phyloP scores from a whole-genome alignment of 2,797 vertebrate genomes.

The Anguilla obscura region DNA sequence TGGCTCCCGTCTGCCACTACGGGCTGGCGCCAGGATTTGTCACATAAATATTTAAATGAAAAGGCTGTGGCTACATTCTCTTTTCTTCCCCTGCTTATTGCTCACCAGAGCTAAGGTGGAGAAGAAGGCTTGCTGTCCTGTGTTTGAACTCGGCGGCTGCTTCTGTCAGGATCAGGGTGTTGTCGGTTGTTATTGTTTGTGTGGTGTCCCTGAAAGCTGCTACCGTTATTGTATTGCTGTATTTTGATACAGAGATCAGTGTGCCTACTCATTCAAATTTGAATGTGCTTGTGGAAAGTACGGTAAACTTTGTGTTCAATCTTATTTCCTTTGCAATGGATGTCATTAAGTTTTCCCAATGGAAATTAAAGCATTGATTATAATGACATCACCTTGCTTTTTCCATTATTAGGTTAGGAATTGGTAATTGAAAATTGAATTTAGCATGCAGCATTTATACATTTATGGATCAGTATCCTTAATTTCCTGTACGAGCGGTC shows the following conservation, averaged over 20 bases:
- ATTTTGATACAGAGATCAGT: background rate
- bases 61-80: background rate
- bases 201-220: constrained; percentile 3
- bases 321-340: background rate
- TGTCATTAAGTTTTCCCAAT: background rate
- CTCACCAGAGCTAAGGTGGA: background rate
- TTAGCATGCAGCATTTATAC: background rate
- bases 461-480: background rate
- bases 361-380: background rate
- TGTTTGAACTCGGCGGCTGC: constrained; percentile 21
- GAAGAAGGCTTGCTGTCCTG: constrained; percentile 14
- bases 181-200: constrained; percentile 27
- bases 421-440: background rate
- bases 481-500: background rate
- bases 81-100: background rate
- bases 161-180: constrained; percentile 10
- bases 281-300: background rate
- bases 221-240: background rate
- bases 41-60: background rate
- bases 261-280: background rate
- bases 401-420: background rate
- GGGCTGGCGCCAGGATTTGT: background rate
- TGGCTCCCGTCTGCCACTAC: background rate
- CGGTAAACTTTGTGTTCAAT: background rate
- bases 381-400: background rate